These are phyloP conservation scores for Pygoscelis antarcticus DNA, from an alignment of 2,113 vertebrate genomes.

Conservation along the genomic window DNA sequence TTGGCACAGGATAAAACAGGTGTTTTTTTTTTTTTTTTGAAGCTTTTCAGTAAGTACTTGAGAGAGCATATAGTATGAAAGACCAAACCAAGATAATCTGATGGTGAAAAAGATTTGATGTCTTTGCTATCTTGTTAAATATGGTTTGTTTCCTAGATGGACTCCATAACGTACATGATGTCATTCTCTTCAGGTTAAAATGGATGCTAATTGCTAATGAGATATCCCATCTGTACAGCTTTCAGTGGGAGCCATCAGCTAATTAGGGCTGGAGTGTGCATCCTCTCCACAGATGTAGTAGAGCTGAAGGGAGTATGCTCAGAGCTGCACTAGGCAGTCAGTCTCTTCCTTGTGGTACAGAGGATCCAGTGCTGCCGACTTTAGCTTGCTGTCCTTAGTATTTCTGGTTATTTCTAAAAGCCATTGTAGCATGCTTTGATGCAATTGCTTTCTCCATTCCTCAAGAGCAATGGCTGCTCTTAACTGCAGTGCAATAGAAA, in stretches of 20 bases:
- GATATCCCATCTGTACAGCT: neutral
- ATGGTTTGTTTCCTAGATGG: neutral
- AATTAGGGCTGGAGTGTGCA: neutral
- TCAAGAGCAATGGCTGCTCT: neutral
- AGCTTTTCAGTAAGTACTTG: neutral
- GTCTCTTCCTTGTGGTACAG: neutral
- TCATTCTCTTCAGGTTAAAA: neutral
- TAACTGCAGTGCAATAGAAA: neutral
- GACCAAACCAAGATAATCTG: neutral
- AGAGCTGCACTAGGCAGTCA: neutral
- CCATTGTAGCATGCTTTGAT: neutral
- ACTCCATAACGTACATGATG: neutral
- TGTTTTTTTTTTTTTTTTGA: neutral
- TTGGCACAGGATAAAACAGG: neutral
- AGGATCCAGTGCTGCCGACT: neutral
- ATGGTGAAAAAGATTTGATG: neutral
- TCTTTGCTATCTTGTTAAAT: neutral
- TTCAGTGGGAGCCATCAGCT: neutral
- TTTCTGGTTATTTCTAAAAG: neutral
- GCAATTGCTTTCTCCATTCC: neutral
- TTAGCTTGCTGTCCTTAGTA: neutral
- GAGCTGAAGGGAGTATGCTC: neutral
- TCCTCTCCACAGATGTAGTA: too few relatives aligned
- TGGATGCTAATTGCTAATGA: neutral
- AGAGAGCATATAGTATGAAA: fast-evolving